A percentile compares a stretch with the other conserved stretches of the same genome.
phyloP scores from a whole-genome alignment of 2,888 invertebrate genomes.

The Clanis bilineata region DNA sequence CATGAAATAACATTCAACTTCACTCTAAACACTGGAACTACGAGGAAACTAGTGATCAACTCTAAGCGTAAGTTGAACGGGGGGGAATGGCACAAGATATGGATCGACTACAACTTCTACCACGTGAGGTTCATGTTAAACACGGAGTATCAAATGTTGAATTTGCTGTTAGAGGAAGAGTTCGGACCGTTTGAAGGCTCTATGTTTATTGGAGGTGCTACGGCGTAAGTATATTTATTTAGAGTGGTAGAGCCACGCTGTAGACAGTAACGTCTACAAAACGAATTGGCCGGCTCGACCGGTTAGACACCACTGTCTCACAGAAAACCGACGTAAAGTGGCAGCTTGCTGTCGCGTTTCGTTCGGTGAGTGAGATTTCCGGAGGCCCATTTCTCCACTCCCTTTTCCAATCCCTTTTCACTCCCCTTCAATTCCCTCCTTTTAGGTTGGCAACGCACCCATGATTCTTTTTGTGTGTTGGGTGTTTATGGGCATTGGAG shows the following conservation, averaged over 20 bases:
- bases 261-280: too few relatives aligned
- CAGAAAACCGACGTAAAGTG: too few relatives aligned
- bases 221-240: constrained; percentile 85
- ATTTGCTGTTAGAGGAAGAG: constrained; percentile 91
- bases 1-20: constrained; percentile 95
- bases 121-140: constrained; percentile 97
- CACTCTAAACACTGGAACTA: constrained; percentile 91
- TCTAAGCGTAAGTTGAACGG: constrained; percentile 92
- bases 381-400: too few relatives aligned
- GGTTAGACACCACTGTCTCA: too few relatives aligned
- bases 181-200: constrained; percentile 96
- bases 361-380: too few relatives aligned
- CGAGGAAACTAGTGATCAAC: constrained; percentile 90
- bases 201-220: constrained; percentile 96
- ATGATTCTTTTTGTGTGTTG: too few relatives aligned
- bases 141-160: constrained; percentile 93
- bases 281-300: too few relatives aligned
- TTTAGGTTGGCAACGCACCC: too few relatives aligned
- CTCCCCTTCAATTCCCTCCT: too few relatives aligned
- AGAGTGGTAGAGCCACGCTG: neutral
- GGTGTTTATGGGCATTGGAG: too few relatives aligned
- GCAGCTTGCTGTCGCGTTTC: too few relatives aligned
- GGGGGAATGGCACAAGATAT: constrained; percentile 97
- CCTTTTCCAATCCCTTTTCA: too few relatives aligned
- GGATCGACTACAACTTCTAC: constrained; percentile 97